These are phyloP conservation scores for Cecropterus lyciades DNA, from an alignment of 1,140 invertebrate genomes.

Conservation along the genomic window DNA sequence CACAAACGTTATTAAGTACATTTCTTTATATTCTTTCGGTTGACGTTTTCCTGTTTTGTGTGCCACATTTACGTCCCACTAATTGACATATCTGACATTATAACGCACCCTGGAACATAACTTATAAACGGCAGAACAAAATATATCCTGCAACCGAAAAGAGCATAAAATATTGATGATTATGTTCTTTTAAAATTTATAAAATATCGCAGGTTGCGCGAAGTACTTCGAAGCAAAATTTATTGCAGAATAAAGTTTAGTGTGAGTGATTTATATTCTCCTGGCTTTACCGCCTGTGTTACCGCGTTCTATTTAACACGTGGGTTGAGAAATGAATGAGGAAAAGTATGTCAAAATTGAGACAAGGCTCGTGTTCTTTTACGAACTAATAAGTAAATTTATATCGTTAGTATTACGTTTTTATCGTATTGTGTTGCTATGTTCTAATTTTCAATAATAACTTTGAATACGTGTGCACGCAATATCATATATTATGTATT, in stretches of 20 bases:
- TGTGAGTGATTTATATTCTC: slow-evolving; percentile 35
- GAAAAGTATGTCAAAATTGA: neutral
- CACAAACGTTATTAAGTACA: too few species aligned
- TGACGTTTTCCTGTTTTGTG: neutral
- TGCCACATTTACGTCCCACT: slow-evolving; percentile 40
- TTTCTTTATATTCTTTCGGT: neutral
- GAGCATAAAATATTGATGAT: slow-evolving; percentile 28
- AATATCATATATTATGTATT: too few species aligned
- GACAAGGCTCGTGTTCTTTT: neutral
- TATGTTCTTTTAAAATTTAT: slow-evolving; percentile 36
- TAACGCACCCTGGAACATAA: slow-evolving; percentile 41
- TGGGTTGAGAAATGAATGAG: neutral
- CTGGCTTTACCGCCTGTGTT: slow-evolving; percentile 26
- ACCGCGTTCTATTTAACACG: slow-evolving; percentile 27
- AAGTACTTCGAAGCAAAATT: slow-evolving; percentile 35
- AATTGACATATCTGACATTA: slow-evolving; percentile 52
- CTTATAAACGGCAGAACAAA: slow-evolving; percentile 37
- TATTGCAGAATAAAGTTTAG: slow-evolving; percentile 36
- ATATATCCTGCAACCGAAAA: slow-evolving; percentile 5
- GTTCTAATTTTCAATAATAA: too few species aligned
- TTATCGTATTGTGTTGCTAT: too few species aligned
- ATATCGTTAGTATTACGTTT: too few species aligned
- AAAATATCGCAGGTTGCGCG: slow-evolving; percentile 34
- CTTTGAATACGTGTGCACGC: too few species aligned
- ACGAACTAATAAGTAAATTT: neutral